Evolutionary conservation across 2,888 invertebrate genomes (phyloP).

Genomic region (Xestia xanthographa): DNA sequence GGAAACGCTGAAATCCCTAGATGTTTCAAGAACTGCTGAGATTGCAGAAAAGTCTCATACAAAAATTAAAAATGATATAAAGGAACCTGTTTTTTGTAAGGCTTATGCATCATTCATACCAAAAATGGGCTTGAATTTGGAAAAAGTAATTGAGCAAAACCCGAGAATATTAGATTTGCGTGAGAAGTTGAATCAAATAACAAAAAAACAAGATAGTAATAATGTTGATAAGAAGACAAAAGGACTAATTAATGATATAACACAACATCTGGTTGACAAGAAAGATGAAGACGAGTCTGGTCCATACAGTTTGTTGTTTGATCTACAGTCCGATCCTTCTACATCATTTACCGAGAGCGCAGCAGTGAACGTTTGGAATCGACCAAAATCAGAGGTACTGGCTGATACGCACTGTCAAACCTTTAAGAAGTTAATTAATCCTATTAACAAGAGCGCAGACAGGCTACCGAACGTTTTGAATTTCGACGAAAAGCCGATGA

Average conservation of each 20-base stretch:
- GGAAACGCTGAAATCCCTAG: constrained; percentile 73
- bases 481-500: constrained; percentile 87
- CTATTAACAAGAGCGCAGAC: constrained; percentile 80
- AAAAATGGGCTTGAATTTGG: constrained; percentile 86
- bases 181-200: constrained; percentile 87
- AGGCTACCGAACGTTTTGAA: constrained; percentile 85
- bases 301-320: constrained; percentile 91
- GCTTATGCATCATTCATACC: constrained; percentile 85
- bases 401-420: constrained; percentile 70
- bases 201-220: constrained; percentile 84
- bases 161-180: constrained; percentile 87
- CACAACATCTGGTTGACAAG: constrained; percentile 85
- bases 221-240: constrained; percentile 86
- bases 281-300: constrained; percentile 89
- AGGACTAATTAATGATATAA: constrained; percentile 85
- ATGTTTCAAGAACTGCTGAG: constrained; percentile 73
- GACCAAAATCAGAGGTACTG: constrained; percentile 72
- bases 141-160: constrained; percentile 86
- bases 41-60: constrained; percentile 72
- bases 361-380: constrained; percentile 75
- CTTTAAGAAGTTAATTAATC: constrained; percentile 72
- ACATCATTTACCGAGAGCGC: constrained; percentile 76
- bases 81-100: constrained; percentile 81
- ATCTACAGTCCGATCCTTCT: constrained; percentile 84
- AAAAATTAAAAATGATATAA: constrained; percentile 77